These are phyloP conservation scores for Conus betulinus DNA, from an alignment of 1,140 invertebrate species.

Conservation along the genomic window DNA sequence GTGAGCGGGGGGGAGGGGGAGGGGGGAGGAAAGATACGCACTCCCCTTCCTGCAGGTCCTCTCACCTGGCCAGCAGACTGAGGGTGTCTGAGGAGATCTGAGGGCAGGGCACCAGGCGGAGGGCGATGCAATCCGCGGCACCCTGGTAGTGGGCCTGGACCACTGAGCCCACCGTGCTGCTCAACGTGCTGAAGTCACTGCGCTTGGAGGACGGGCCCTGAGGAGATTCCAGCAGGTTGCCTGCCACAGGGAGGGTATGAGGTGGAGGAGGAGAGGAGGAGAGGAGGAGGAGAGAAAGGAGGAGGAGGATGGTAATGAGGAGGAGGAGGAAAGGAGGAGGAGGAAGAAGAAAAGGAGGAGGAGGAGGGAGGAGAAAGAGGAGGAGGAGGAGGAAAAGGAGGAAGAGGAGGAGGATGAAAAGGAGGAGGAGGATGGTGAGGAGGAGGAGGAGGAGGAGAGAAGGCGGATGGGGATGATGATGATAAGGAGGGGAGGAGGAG, in stretches of 20 bases:
- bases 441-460: not conserved
- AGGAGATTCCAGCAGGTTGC: slow-evolving; percentile 83
- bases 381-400: not conserved
- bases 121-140: slow-evolving; percentile 90
- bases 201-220: slow-evolving; percentile 92
- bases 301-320: no score
- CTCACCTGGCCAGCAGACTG: slow-evolving; percentile 86
- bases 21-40: not conserved
- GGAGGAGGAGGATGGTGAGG: not conserved
- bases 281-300: not conserved
- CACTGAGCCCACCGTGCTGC: slow-evolving; percentile 94
- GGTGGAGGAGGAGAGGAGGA: not conserved
- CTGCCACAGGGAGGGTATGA: slow-evolving; percentile 44
- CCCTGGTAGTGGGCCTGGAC: slow-evolving; percentile 96
- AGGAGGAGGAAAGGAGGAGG: not conserved
- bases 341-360: not conserved
- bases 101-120: slow-evolving; percentile 95
- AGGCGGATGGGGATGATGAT: not conserved
- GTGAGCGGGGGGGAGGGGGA: no score
- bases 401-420: not conserved
- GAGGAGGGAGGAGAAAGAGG: not conserved
- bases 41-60: not conserved
- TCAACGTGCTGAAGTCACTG: slow-evolving; percentile 97
- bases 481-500: not conserved
- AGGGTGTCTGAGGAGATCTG: slow-evolving; percentile 92